Conservation (phyloP, 2,797 vertebrate genomes). For the Tenualosa thibaudeaui region DNA sequence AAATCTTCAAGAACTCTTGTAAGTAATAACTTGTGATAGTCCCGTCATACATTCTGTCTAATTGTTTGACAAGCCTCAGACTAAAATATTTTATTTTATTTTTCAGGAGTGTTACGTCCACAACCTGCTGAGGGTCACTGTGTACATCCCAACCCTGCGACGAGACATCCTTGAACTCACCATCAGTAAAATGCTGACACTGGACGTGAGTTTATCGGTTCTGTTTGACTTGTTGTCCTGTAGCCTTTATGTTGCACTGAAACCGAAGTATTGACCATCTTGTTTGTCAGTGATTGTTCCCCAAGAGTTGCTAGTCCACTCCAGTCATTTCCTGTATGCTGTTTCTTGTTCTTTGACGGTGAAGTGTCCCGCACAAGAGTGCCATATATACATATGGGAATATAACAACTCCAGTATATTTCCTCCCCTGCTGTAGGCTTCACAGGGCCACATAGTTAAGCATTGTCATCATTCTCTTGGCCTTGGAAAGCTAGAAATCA, state of each 20-base stretch:
- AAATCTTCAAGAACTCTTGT: slow-evolving; percentile 93
- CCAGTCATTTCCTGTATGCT: background rate
- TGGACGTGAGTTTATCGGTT: slow-evolving; percentile 83
- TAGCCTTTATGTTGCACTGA: no score
- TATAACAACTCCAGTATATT: no score
- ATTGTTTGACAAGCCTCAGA: background rate
- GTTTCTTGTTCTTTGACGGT: background rate
- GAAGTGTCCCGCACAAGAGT: background rate
- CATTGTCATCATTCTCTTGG: background rate
- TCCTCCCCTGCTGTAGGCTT: no score
- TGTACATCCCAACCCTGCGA: slow-evolving; percentile 83
- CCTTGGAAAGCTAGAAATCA: background rate
- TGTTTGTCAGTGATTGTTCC: background rate
- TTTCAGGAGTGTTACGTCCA: slow-evolving; percentile 93
- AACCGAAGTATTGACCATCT: background rate
- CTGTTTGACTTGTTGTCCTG: background rate
- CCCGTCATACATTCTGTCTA: background rate
- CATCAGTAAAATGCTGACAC: slow-evolving; percentile 83
- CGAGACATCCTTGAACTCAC: slow-evolving; percentile 87
- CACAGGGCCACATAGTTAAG: background rate
- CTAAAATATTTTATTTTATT: slow-evolving; percentile 22
- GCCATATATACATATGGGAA: background rate
- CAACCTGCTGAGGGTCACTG: slow-evolving; percentile 84
- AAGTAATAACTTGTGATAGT: slow-evolving; percentile 54
- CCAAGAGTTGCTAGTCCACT: background rate